Conservation (phyloP, 2,113 vertebrate genomes). For the Erpornis zantholeuca region DNA sequence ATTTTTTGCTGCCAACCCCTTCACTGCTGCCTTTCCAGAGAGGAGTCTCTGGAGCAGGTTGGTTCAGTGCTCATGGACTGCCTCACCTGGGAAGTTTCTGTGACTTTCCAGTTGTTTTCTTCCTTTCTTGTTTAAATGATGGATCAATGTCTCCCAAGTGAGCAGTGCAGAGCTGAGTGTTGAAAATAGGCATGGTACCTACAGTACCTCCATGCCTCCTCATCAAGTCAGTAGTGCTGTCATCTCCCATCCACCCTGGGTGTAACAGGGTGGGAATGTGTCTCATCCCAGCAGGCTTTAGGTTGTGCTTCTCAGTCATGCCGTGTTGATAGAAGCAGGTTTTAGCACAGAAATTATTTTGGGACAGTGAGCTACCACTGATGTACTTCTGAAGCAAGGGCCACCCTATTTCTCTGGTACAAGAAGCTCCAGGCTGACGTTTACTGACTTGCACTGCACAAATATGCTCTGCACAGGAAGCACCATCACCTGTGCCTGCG, state of each 20-base stretch:
- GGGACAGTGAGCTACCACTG: neutral
- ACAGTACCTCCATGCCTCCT: neutral
- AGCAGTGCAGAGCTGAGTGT: neutral
- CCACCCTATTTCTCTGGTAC: neutral
- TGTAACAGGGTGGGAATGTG: neutral
- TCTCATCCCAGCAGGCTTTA: neutral
- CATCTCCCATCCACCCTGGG: neutral
- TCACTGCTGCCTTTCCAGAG: neutral
- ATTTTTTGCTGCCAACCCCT: neutral
- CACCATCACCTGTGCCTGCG: accelerated
- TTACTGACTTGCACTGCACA: neutral
- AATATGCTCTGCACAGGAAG: neutral
- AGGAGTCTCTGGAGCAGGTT: neutral
- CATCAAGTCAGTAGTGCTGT: neutral
- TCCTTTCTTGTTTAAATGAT: neutral
- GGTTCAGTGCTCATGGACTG: neutral
- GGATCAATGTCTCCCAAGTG: neutral
- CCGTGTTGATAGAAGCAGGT: neutral
- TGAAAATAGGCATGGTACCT: neutral
- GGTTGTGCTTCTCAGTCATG: neutral
- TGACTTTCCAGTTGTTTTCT: neutral
- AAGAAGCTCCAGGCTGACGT: neutral
- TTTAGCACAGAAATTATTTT: neutral
- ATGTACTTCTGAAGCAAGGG: neutral
- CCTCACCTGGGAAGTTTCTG: neutral